Evolutionary conservation across 2,888 invertebrate genomes (phyloP), one percentile per base, ranked within the genome.

Genomic region (Agonopterix heracliana): DNA sequence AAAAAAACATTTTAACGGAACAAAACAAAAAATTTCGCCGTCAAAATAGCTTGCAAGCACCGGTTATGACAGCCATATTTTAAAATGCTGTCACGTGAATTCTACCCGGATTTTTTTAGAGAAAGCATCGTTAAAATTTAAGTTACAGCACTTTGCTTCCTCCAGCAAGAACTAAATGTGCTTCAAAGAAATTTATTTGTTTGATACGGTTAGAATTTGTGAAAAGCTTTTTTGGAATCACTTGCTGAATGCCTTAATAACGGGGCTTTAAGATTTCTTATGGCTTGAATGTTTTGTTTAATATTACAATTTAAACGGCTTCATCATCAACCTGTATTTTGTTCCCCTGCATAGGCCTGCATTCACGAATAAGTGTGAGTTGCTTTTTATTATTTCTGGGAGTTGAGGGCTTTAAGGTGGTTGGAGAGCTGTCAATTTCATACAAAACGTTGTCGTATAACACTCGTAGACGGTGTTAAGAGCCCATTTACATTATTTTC

Each of bases 101-200:
- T 49, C 44, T 49, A 17, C 43, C 47, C 26, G 48, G 40, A 43
- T 47, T 51, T 54, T 54, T 54, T 46, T 11, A 12, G 45, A 48
- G 41, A 41, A 44, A 45, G 41, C 48, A 47, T 52, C 51, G 54
- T 54, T 50, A 54, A 52, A 54, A 46, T 52, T 54, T 52, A 54
- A 52, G 47, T 52, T 48, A 52, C 52, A 48, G 38, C 54, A 48
- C 47, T 52, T 43, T 11, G 13, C 43, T 46, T 49, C 46, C 49
- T 41, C 7, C 35, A 11, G 38, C 8, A 44, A 41, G 35, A 36
- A 35, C 26, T 38, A 40, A 46, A 42, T 46, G 45, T 46, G 49
- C 49, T 49, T 17, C 38, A 34, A 26, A 26, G 49, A 42, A 46
- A 46, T 36, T 45, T 42, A 41, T 45, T 35, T 45, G 13, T 34